Evolutionary conservation across 2,888 invertebrate genomes (phyloP).

Genomic region (Mythimna impura): DNA sequence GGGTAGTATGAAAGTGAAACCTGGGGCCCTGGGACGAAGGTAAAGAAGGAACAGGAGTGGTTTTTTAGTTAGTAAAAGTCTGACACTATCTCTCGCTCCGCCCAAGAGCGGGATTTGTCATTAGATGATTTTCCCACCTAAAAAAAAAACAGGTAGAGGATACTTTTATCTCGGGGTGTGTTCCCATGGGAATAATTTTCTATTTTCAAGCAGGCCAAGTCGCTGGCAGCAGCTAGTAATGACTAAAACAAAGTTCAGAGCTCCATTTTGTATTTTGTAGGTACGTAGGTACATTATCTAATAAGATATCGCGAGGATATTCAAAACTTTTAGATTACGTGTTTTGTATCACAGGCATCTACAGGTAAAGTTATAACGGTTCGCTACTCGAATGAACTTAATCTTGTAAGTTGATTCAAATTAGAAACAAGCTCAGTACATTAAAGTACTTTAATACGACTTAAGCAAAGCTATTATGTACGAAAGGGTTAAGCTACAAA

Average conservation of each 20-base stretch:
- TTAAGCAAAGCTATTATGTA: neutral
- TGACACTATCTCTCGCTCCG: too few relatives aligned
- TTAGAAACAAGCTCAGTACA: constrained; percentile 8
- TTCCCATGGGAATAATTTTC: too few relatives aligned
- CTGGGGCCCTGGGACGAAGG: too few relatives aligned
- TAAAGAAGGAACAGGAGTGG: too few relatives aligned
- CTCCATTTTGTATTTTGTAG: neutral
- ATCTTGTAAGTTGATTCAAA: constrained; percentile 10
- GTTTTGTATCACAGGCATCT: constrained; percentile 15
- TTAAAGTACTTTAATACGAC: neutral
- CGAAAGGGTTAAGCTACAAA: neutral
- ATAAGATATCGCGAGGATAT: neutral
- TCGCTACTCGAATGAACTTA: constrained; percentile 9
- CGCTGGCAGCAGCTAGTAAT: too few relatives aligned
- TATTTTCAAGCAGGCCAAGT: too few relatives aligned
- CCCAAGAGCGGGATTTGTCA: too few relatives aligned
- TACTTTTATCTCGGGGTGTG: too few relatives aligned
- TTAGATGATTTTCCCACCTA: too few relatives aligned
- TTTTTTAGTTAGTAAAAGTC: too few relatives aligned
- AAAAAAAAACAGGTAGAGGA: too few relatives aligned
- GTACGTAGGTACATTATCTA: neutral
- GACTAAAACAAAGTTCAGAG: neutral
- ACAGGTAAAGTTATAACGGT: constrained; percentile 13
- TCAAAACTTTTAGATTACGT: constrained; percentile 21
- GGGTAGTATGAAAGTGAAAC: too few relatives aligned